Base-by-base conservation (phyloP, 2,113 vertebrate species). In the Embiotoca jacksoni region DNA sequence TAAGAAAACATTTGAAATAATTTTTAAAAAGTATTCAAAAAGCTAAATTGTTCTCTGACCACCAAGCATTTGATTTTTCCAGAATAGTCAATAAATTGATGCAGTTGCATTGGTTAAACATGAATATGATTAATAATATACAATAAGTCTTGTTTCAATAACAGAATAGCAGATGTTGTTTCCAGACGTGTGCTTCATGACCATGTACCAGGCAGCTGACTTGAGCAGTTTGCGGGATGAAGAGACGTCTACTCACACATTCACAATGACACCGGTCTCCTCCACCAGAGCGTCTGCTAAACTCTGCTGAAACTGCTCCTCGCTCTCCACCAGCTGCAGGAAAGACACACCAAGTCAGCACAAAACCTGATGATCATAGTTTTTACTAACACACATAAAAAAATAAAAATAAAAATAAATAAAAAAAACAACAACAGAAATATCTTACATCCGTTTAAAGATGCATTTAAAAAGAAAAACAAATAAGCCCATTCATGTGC, bases 271-370 rank as follows among this genome's bases (percentile, higher is more conserved):
- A 0, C 70, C 23, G 0, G 83, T 84, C 68, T 94, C 89, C 37
- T 87, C 75, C 47, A 95, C 87, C 35, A 95, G 88, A 54, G 58
- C 61, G 0, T 93, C 86, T 15, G 94, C 94, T 46, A 95, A 84
- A 50, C 81, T 91, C 78, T 84, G 83, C 84, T 95, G 95, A 72
- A 95, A 80, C 65, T 90, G 81, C 76, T 94, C 94, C 74, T 95
- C 93, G 14, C 70, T 85, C 76, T 95, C 94, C 75, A 95, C 92
- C 75, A 95, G 81, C 95, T 95, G 78, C 4, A 81, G 50, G 46
- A 41, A 59, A 62, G 36, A 77, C 32, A 65, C 31, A 6, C 23
- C 1, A 37, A 33, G 30, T 78, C 54, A 90, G 61, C 55, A 78
- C 47, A 73, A 70, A 83, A 72, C 2, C 15, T 54, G 44, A 52